These are phyloP conservation scores for Drosophila glabriapex DNA, from an alignment of 2,888 invertebrate species.

Conservation along the genomic window DNA sequence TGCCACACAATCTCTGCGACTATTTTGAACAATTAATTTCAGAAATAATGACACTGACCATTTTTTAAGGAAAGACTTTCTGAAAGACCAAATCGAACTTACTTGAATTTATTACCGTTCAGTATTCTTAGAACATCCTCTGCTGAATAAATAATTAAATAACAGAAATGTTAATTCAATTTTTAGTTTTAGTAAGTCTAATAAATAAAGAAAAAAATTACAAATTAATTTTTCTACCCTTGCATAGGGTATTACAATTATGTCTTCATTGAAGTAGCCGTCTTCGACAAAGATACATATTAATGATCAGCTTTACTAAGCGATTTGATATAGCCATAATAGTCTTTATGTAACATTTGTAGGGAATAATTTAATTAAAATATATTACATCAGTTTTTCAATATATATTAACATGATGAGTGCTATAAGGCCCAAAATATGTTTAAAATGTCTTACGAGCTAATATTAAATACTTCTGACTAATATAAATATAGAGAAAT, in stretches of 20 bases:
- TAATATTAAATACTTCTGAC: no score
- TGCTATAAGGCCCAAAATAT: not conserved
- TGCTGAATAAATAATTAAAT: no score
- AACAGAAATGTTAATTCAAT: no score
- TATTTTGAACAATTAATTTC: not conserved
- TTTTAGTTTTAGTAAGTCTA: no score
- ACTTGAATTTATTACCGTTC: no score
- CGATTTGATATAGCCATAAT: no score
- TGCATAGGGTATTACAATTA: no score
- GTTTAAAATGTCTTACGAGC: not conserved
- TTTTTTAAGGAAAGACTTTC: not conserved
- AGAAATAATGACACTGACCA: not conserved
- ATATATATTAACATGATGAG: not conserved
- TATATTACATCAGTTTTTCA: not conserved
- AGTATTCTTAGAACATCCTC: not conserved
- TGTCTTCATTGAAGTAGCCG: no score
- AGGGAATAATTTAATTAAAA: not conserved
- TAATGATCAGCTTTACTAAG: no score
- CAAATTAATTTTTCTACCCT: not conserved
- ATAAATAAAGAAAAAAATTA: not conserved
- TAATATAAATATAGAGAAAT: not conserved
- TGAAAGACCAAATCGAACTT: no score
- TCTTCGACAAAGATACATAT: no score
- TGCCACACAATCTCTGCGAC: not conserved
- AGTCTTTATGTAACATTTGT: not conserved